Evolutionary conservation across 2,888 invertebrate genomes (phyloP).

Genomic region (Cheilosia impressa): DNA sequence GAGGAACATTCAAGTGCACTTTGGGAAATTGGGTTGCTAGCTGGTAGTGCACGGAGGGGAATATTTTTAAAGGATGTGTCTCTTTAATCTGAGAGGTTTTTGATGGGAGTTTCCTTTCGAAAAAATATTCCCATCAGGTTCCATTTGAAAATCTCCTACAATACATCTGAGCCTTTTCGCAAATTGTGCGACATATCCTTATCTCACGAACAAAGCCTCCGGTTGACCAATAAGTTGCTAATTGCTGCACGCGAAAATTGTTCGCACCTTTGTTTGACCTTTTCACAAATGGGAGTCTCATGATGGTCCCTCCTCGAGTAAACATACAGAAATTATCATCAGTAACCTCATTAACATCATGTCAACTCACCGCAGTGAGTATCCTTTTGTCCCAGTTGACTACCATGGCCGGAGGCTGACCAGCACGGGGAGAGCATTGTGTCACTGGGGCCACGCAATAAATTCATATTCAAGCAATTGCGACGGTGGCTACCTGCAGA

Average conservation of each 20-base stretch:
- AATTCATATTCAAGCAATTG: slow-evolving; percentile 69
- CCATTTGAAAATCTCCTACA: background rate
- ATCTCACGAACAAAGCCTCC: background rate
- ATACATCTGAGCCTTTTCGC: background rate
- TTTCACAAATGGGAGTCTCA: background rate
- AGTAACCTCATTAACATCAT: slow-evolving; percentile 59
- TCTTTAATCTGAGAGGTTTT: background rate
- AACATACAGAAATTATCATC: slow-evolving; percentile 43
- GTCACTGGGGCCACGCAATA: slow-evolving; percentile 50
- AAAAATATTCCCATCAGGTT: no score
- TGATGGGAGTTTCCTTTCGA: background rate
- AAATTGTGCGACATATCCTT: background rate
- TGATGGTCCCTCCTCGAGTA: background rate
- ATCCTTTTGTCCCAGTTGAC: slow-evolving; percentile 28
- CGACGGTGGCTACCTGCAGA: slow-evolving; percentile 60
- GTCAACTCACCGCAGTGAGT: slow-evolving; percentile 33
- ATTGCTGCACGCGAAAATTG: slow-evolving; percentile 1
- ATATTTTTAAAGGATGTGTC: background rate
- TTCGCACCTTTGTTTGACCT: background rate
- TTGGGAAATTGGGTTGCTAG: slow-evolving; percentile 55
- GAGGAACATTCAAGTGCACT: slow-evolving; percentile 45
- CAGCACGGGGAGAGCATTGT: background rate
- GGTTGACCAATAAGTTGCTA: slow-evolving; percentile 19
- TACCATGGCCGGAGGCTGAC: slow-evolving; percentile 10
- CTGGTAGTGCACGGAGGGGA: slow-evolving; percentile 17